A percentile compares a stretch with the other conserved stretches of the same genome.
Conservation (phyloP, 2,888 invertebrate genomes). For the Glyphotaelius pellucidus region DNA sequence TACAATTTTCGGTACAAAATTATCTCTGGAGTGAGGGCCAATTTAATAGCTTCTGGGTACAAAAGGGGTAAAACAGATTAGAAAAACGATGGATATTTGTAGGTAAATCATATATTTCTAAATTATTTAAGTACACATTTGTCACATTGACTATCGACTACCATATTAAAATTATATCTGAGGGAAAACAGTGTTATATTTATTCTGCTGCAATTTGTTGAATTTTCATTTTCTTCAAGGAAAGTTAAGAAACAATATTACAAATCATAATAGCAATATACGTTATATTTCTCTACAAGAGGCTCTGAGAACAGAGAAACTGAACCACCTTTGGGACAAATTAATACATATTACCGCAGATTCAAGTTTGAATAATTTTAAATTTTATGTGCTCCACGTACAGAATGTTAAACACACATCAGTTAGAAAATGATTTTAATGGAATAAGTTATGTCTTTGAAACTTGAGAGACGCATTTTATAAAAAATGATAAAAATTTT, state of each 20-base stretch:
- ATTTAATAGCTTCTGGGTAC: too few species aligned
- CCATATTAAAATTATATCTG: constrained; percentile 11
- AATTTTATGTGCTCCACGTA: not conserved
- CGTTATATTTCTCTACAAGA: not conserved
- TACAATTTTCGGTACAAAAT: too few species aligned
- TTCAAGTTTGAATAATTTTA: not conserved
- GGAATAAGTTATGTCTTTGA: not conserved
- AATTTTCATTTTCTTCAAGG: not conserved
- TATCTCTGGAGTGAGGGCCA: too few species aligned
- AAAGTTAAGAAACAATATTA: not conserved
- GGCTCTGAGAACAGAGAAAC: not conserved
- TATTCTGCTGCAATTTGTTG: not conserved
- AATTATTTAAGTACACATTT: constrained; percentile 42
- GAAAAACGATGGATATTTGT: not conserved
- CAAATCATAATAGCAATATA: not conserved
- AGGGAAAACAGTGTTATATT: constrained; percentile 5
- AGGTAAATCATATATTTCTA: constrained; percentile 41
- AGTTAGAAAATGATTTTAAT: not conserved
- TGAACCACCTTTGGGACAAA: not conserved
- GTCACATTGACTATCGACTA: constrained; percentile 34
- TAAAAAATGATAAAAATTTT: not conserved
- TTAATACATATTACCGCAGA: not conserved
- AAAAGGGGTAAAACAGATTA: not conserved
- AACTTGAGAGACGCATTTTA: not conserved
- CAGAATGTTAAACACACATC: not conserved